Evolutionary conservation across 92 coral and sea anemone genomes (phyloP).

Genomic region (Porites lobata): DNA sequence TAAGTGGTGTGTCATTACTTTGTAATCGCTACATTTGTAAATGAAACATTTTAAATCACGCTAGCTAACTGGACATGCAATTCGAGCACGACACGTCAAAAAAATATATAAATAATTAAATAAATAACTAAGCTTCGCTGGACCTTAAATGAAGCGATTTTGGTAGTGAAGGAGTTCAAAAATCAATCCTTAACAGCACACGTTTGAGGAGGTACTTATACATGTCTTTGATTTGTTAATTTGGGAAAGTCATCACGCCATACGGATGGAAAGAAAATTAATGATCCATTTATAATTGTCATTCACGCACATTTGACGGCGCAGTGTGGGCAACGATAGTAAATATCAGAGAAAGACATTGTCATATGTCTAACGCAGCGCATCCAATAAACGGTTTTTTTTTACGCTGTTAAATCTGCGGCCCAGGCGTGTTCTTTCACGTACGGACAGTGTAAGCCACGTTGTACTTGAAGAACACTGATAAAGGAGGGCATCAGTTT

Average conservation of each 20-base stretch:
- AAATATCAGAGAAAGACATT: too few species aligned
- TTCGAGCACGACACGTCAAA: not conserved
- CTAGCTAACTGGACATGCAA: not conserved
- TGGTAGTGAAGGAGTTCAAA: not conserved
- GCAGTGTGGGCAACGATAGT: too few species aligned
- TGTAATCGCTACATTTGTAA: not conserved
- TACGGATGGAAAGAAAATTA: not conserved
- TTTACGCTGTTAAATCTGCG: too few species aligned
- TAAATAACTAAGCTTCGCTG: not conserved
- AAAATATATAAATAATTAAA: not conserved
- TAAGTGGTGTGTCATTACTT: not conserved
- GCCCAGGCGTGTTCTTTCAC: too few species aligned
- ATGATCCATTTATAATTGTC: not conserved
- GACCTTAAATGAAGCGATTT: not conserved
- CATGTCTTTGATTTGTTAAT: not conserved
- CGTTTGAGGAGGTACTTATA: not conserved
- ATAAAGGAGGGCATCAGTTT: too few species aligned
- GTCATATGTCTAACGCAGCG: too few species aligned
- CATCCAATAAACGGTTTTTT: too few species aligned
- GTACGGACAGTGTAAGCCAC: too few species aligned
- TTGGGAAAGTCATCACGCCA: not conserved
- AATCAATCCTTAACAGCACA: not conserved
- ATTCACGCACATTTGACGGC: too few species aligned
- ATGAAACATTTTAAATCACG: not conserved
- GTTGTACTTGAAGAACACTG: too few species aligned